Evolutionary conservation across 35 echinoderm and acorn worm genomes (phyloP).

Genomic region (Apostichopus parvimensis): DNA sequence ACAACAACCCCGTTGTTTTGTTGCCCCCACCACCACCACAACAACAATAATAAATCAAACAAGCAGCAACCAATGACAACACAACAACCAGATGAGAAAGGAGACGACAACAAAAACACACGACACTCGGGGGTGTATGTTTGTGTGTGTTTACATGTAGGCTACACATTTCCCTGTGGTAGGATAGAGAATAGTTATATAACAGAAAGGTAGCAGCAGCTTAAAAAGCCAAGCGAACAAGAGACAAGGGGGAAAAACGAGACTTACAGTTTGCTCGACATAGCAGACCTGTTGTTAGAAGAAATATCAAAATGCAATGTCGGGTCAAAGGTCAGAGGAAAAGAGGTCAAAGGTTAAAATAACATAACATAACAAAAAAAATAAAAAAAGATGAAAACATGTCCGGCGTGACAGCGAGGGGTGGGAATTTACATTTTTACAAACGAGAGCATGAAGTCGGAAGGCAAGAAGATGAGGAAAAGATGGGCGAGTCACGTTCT

Average conservation of each 20-base stretch:
- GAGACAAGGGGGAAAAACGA: background rate
- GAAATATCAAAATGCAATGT: conserved; percentile 38
- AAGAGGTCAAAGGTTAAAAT: conserved; percentile 4
- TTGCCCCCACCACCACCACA: too few relatives aligned
- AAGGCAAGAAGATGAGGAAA: background rate
- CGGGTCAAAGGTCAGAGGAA: conserved; percentile 15
- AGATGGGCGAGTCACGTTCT: too few relatives aligned
- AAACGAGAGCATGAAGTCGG: background rate
- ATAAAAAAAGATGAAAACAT: background rate
- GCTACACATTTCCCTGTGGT: too few relatives aligned
- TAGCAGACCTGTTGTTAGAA: conserved; percentile 40
- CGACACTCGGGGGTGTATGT: too few relatives aligned
- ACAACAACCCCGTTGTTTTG: too few relatives aligned
- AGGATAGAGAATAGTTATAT: too few relatives aligned
- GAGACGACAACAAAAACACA: too few relatives aligned
- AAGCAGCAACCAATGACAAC: too few relatives aligned
- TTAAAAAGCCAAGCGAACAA: background rate
- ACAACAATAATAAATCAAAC: too few relatives aligned
- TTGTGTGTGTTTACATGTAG: too few relatives aligned
- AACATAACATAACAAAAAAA: background rate
- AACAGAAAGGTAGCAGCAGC: background rate
- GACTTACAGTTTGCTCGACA: conserved; percentile 43
- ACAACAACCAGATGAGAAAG: too few relatives aligned
- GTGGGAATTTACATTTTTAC: background rate
- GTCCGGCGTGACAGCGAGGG: background rate